Base-by-base conservation (phyloP, 2,797 vertebrate genomes). In the Hypotaenidia philippensis region DNA sequence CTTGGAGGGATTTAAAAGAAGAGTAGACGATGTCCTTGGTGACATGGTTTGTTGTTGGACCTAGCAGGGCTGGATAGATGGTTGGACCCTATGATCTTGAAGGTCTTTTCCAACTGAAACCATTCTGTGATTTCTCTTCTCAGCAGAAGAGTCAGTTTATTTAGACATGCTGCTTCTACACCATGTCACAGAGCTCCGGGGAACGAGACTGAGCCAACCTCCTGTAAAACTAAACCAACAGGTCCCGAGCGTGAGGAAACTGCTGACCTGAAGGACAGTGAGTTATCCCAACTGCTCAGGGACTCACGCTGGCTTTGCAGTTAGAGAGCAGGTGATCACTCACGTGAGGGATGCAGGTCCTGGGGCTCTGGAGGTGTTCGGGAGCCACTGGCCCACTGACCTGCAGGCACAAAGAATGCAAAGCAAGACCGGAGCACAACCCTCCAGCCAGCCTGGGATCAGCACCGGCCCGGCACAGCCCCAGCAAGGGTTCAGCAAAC, bases 171-270 rank as follows among this genome's bases (percentile, higher is more conserved):
- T 18, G 56, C 26, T 59, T 4, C 64, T 16, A 38, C 16, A 26
- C 3, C 32, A 47, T 7, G 45, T 53, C 77, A 41, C 25, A 36
- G 21, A 57, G 27, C 36, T 17, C 5, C 19, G 44, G 9, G 16
- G 49, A 61, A 45, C 17, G 10, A 53, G 49, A 27, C 34, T 8
- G 59, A 68, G 50, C 13, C 77, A 90, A 52, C 0, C 2, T 18
- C 27, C 9, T 0, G 2, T 9, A 15, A 34, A 87, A 40, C 60
- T 32, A 11, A 44, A 40, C 8, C 0, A 0, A 34, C 50, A 49
- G 22, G 27, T 31, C 44, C 70, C 8, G 13, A n/a, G 55, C 63
- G 5, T 2, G 18, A 50, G 52, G 27, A 29, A 60, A 45, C 20
- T 14, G 21, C 5, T 0, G 5, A 38, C 34, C 27, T 32, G 34